phyloP scores from a whole-genome alignment of 2,113 vertebrate species.

The Solenodon paradoxus region DNA sequence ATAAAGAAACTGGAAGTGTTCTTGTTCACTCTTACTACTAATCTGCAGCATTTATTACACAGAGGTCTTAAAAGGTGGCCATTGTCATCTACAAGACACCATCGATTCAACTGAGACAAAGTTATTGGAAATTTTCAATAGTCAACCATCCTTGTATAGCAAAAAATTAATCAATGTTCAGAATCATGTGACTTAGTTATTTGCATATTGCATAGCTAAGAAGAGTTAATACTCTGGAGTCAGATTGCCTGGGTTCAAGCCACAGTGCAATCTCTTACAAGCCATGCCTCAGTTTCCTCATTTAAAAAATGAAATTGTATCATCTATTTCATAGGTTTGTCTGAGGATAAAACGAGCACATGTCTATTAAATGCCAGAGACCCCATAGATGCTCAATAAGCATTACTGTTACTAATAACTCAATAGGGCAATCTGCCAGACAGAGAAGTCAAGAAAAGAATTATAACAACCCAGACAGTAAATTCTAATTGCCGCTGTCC shows the following conservation, averaged over 20 bases:
- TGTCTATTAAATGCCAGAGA: background rate
- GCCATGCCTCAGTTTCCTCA: background rate
- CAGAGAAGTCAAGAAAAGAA: background rate
- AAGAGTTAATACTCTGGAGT: background rate
- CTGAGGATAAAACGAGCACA: constrained; percentile 14
- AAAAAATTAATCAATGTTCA: background rate
- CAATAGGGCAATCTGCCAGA: background rate
- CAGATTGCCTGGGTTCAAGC: background rate
- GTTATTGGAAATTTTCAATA: background rate
- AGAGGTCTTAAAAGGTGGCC: background rate
- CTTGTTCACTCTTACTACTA: background rate
- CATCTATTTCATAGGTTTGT: background rate
- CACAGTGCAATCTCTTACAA: background rate
- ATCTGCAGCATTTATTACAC: background rate
- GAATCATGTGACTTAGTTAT: background rate
- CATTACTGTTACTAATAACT: background rate
- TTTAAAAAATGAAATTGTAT: background rate
- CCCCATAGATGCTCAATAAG: background rate
- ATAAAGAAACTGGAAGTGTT: background rate
- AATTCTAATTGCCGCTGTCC: background rate
- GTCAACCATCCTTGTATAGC: background rate
- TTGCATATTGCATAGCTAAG: background rate
- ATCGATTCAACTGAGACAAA: background rate
- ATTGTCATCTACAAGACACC: background rate
- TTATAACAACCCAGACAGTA: background rate